These are phyloP conservation scores for Conus canariensis DNA, from an alignment of 2,888 invertebrate species.

Conservation along the genomic window DNA sequence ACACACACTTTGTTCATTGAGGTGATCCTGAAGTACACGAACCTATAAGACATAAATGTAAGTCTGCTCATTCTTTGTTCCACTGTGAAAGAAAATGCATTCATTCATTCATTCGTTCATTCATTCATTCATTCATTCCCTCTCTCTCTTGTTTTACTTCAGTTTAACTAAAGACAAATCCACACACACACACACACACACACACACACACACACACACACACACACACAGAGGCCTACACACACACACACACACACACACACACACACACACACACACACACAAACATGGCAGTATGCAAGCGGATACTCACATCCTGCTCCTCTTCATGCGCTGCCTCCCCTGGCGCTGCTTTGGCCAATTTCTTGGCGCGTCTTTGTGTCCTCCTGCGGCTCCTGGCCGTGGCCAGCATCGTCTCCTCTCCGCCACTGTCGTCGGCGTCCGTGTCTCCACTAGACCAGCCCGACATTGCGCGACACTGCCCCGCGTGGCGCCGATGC, in stretches of 20 bases:
- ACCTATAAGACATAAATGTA: too few species aligned
- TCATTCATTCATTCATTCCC: too few species aligned
- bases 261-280: slow-evolving; percentile 1
- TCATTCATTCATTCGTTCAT: too few species aligned
- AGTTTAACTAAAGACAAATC: neutral
- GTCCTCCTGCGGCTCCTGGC: neutral
- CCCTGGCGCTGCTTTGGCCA: neutral
- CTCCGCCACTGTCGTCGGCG: slow-evolving; percentile 20
- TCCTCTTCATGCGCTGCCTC: neutral
- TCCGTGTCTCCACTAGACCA: slow-evolving; percentile 40
- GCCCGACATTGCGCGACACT: slow-evolving; percentile 29
- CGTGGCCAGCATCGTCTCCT: neutral
- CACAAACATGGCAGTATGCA: neutral
- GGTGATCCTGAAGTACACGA: too few species aligned
- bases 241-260: neutral
- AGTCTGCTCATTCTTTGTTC: too few species aligned
- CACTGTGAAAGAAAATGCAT: too few species aligned
- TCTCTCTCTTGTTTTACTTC: too few species aligned
- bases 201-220: neutral
- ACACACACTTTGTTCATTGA: too few species aligned
- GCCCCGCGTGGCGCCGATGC: slow-evolving; percentile 36
- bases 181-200: neutral
- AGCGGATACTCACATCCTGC: neutral
- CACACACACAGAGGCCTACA: neutral
- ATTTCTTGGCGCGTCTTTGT: neutral